Percentiles rank a stretch among this genome's conserved stretches.
Evolutionary conservation across 92 coral and sea anemone genomes (phyloP).

Genomic region (Porites rus): DNA sequence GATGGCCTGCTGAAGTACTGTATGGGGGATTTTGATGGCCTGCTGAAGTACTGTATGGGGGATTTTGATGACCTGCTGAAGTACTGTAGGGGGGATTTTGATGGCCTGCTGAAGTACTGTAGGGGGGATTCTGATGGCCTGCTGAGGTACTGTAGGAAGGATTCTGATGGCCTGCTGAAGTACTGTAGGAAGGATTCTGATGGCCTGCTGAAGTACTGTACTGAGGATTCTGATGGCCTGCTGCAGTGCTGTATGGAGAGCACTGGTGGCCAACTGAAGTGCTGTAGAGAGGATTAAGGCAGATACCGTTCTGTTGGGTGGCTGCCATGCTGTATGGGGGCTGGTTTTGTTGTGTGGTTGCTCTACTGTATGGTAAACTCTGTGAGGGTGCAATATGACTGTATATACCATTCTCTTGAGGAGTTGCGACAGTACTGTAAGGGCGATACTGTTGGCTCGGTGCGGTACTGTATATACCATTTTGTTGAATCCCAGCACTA

Average conservation of each 20-base stretch:
- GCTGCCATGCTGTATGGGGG: background rate
- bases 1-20: background rate
- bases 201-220: background rate
- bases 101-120: background rate
- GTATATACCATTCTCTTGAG: background rate
- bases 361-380: background rate
- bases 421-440: background rate
- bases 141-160: background rate
- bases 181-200: background rate
- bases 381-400: background rate
- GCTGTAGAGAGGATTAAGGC: background rate
- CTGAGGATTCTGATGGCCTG: background rate
- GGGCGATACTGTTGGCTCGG: conserved; percentile 1
- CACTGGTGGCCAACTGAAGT: background rate
- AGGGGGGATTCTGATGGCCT: background rate
- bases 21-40: background rate
- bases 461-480: conserved; percentile 12
- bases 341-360: conserved; percentile 4
- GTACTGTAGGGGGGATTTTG: background rate
- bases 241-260: background rate
- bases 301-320: background rate
- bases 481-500: background rate
- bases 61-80: background rate
- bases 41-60: background rate
- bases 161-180: background rate